Evolutionary conservation across 30 jellyfish, hydroid and myxozoan species (phyloP).

Genomic region (Turritopsis rubra): DNA sequence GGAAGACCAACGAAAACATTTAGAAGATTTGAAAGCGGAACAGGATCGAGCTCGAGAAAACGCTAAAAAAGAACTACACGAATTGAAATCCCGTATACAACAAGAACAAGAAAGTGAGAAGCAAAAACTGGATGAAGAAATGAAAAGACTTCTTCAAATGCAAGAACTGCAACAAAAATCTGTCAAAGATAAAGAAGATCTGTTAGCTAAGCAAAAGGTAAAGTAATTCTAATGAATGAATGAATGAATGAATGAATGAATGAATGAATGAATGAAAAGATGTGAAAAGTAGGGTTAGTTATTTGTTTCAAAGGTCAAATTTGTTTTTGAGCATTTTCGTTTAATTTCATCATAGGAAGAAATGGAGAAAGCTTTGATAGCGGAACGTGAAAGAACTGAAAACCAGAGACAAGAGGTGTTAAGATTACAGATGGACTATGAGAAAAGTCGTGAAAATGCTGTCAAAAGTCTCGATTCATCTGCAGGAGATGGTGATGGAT

Average conservation of each 20-base stretch:
- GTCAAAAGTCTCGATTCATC: slow-evolving; percentile 2
- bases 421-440: slow-evolving; percentile 70
- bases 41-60: slow-evolving; percentile 67
- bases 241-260: too few species aligned
- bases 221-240: too few species aligned
- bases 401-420: slow-evolving; percentile 67
- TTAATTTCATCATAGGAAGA: slow-evolving; percentile 45
- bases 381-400: slow-evolving; percentile 58
- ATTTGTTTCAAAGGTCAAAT: too few species aligned
- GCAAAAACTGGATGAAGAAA: slow-evolving; percentile 63
- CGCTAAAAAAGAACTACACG: slow-evolving; percentile 65
- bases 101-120: slow-evolving; percentile 71
- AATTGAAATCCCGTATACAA: slow-evolving; percentile 55
- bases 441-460: slow-evolving; percentile 20
- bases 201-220: slow-evolving; percentile 48
- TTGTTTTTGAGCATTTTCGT: too few species aligned
- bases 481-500: slow-evolving; percentile 29
- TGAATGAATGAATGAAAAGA: too few species aligned
- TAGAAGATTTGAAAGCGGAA: slow-evolving; percentile 57
- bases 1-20: slow-evolving; percentile 53
- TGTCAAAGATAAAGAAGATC: slow-evolving; percentile 48
- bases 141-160: slow-evolving; percentile 47
- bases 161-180: slow-evolving; percentile 71
- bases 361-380: slow-evolving; percentile 52
- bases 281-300: too few species aligned